Conservation (phyloP, 2,888 invertebrate genomes). For the Apotomis capreana region DNA sequence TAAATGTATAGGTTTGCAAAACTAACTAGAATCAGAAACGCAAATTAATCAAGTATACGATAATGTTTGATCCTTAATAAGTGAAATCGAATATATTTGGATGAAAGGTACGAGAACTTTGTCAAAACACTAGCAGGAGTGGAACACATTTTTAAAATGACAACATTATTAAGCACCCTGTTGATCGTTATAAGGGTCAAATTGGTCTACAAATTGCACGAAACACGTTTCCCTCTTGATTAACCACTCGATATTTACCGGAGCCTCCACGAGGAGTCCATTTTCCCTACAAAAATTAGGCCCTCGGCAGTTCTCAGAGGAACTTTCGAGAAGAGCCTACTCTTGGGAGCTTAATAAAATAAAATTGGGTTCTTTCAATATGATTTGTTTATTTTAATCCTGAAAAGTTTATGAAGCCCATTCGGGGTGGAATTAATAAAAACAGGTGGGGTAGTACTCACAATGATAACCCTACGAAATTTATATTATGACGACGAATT, state of each 20-base stretch:
- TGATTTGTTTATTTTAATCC: conserved; percentile 45
- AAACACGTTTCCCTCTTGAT: conserved; percentile 72
- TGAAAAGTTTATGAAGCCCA: conserved; percentile 29
- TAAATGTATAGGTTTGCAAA: no score
- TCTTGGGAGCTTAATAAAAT: conserved; percentile 66
- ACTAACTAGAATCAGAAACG: no score
- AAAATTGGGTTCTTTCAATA: conserved; percentile 64
- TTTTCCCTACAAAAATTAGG: conserved; percentile 5
- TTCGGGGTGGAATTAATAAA: conserved; percentile 19
- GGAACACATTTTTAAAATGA: conserved; percentile 51
- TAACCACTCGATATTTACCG: conserved; percentile 48
- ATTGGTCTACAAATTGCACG: conserved; percentile 71
- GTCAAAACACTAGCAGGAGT: conserved; percentile 16
- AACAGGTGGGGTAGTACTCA: background rate
- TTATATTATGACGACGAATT: background rate
- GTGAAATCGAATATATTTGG: no score
- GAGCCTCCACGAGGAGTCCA: conserved; percentile 27
- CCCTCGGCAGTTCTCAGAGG: conserved; percentile 18
- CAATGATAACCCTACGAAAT: background rate
- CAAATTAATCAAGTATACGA: no score
- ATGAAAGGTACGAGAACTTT: background rate
- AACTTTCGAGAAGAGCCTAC: conserved; percentile 58
- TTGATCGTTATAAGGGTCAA: conserved; percentile 72
- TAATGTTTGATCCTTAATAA: no score
- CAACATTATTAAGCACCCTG: conserved; percentile 61